These are phyloP conservation scores for Strix uralensis DNA, from an alignment of 2,113 vertebrate genomes.

Conservation along the genomic window DNA sequence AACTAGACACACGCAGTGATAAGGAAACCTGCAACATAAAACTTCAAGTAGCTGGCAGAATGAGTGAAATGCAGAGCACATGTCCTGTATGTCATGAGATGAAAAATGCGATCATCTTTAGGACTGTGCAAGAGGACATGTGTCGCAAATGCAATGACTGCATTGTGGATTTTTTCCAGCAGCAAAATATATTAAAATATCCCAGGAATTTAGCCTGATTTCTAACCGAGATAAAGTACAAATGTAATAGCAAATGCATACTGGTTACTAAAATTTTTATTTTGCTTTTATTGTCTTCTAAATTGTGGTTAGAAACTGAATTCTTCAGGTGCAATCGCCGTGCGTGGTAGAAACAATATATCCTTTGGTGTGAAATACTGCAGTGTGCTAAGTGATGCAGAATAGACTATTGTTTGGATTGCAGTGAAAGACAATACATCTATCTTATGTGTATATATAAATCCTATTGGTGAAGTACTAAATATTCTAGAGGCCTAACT, in stretches of 20 bases:
- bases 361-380: neutral
- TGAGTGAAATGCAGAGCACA: neutral
- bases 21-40: neutral
- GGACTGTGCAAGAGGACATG: neutral
- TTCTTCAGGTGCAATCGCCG: neutral
- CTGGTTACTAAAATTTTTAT: neutral
- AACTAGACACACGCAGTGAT: neutral
- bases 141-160: neutral
- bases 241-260: neutral
- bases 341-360: neutral
- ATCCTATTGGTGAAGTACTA: neutral
- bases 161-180: neutral
- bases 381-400: neutral
- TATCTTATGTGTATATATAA: neutral
- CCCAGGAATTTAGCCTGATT: neutral
- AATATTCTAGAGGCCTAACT: neutral
- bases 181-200: neutral
- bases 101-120: neutral
- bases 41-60: neutral
- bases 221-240: neutral
- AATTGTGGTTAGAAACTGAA: neutral
- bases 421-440: neutral
- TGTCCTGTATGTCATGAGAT: neutral
- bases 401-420: neutral
- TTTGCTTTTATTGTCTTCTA: neutral